Conservation (phyloP, 1,140 invertebrate genomes). For the Mizuhopecten yessoensis region DNA sequence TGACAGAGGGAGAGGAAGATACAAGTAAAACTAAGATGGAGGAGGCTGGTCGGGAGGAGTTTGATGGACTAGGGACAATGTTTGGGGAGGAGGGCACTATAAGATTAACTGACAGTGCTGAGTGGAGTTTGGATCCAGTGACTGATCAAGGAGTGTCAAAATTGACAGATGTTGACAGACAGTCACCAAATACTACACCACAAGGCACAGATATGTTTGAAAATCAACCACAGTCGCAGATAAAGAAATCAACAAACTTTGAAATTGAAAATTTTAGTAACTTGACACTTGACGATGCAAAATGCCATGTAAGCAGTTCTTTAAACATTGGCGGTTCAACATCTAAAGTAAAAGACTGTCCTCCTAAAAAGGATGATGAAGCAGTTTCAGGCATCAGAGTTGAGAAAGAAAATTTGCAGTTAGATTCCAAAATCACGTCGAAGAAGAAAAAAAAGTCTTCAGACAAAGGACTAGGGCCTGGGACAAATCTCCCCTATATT, state of each 20-base stretch:
- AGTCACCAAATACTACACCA: not conserved
- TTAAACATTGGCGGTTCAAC: not conserved
- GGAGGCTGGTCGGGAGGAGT: not conserved
- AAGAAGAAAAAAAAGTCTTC: not conserved
- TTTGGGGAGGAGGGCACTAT: not conserved
- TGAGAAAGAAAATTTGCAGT: not conserved
- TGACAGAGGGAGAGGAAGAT: not conserved
- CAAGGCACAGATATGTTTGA: not conserved
- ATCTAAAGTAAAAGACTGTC: not conserved
- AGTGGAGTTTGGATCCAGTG: not conserved
- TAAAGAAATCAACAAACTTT: not conserved
- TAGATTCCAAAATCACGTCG: not conserved
- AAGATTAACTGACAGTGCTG: not conserved
- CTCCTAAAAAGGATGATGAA: not conserved
- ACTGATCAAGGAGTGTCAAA: too few species aligned
- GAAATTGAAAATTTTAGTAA: not conserved
- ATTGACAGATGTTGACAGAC: too few species aligned
- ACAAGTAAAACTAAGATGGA: not conserved
- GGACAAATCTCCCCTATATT: not conserved
- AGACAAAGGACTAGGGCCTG: not conserved
- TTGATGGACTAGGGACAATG: not conserved
- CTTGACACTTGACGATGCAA: constrained; percentile 2
- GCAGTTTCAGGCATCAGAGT: not conserved
- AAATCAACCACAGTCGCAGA: not conserved
- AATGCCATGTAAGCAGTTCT: not conserved